Evolutionary conservation across 2,113 vertebrate species (phyloP), one percentile per base, ranked within the genome.

Genomic region (Platycercus adscitus): DNA sequence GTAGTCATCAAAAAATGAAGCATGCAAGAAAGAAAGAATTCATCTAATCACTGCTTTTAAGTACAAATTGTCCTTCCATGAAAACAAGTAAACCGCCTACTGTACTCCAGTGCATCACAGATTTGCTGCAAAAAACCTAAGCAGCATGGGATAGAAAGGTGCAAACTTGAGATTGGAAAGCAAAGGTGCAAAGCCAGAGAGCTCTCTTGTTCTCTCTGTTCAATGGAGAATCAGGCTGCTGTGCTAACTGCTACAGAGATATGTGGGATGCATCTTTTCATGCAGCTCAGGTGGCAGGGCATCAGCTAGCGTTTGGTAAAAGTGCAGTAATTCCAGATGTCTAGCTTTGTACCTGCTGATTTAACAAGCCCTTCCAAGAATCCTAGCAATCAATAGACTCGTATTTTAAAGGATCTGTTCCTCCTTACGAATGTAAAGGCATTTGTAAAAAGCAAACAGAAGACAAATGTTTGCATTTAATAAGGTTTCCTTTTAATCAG

Each of bases 1-100:
- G 97, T 91, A 97, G 98, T 98, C 98, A 98, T 98, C 98, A 97
- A 98, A 98, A 98, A 97, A 95, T 97, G 97, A 97, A 96, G 92
- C 71, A 70, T 92, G 96, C 93, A 93, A 96, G 97, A 97, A 93
- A 95, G 94, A 93, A 95, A 97, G 97, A 97, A 96, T 96, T 94
- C 87, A 75, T 95, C 96, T 97, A 93, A 96, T 97, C 94, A 88
- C 91, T 97, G 83, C 95, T 97, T 97, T 97, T 95, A 96, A 97
- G 95, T 94, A 97, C 96, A 96, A 97, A 96, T 91, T 95, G 94
- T 97, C 96, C 96, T 98, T 97, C 96, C 96, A 72, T 52, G 92
- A 95, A 97, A 96, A 97, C 96, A 95, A 97, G 96, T 87, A 92
- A 96, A 96, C 95, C 92, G 95, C 96, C 94, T 89, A 88, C 87